Conservation (phyloP, 2,113 vertebrate genomes). For the Greenwoodochromis staneri region DNA sequence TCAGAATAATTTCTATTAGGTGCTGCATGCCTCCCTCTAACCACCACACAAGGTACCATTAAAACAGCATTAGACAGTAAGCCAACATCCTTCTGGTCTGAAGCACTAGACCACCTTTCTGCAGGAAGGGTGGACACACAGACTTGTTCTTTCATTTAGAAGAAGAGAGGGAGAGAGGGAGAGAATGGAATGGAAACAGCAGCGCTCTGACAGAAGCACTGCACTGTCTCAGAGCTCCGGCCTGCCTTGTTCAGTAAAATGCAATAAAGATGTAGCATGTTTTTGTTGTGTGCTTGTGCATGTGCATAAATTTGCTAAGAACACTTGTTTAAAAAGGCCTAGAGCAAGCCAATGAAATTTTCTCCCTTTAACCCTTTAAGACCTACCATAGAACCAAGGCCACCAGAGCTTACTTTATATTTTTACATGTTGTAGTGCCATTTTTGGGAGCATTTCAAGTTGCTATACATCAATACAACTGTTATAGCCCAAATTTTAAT, state of each 20-base stretch:
- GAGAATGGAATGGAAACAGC: not conserved
- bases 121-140: constrained; percentile 24
- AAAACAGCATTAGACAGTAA: constrained; percentile 53
- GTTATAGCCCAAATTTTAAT: not conserved
- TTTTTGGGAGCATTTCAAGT: not conserved
- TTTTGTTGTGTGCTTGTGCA: not conserved
- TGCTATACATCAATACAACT: not conserved
- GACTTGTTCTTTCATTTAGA: constrained; percentile 5
- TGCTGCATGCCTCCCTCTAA: not conserved
- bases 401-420: not conserved
- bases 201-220: not conserved
- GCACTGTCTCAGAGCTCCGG: not conserved
- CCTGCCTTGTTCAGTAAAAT: constrained; percentile 4
- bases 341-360: constrained; percentile 1
- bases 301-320: not conserved
- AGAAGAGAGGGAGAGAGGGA: not conserved
- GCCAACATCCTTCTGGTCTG: constrained; percentile 46
- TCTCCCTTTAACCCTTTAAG: not conserved
- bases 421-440: not conserved
- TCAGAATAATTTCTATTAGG: constrained; percentile 32
- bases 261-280: constrained; percentile 22
- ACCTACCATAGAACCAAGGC: not conserved
- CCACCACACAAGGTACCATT: constrained; percentile 36
- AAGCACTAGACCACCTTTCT: constrained; percentile 51
- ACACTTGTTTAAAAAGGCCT: not conserved